These are phyloP conservation scores for Brachyhypopomus occidentalis DNA, from an alignment of 2,113 vertebrate species.

Conservation along the genomic window DNA sequence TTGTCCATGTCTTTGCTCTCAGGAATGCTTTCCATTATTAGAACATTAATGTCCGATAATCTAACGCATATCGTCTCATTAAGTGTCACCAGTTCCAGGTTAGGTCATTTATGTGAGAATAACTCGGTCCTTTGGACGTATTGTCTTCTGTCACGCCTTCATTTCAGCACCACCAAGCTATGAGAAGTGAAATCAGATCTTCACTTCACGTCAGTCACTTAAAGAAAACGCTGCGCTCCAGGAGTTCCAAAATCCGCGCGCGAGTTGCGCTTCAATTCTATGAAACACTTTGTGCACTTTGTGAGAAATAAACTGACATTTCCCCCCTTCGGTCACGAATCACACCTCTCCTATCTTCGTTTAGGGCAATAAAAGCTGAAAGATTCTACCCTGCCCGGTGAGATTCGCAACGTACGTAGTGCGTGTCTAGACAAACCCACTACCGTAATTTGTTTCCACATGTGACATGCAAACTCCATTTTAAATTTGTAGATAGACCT, in stretches of 20 bases:
- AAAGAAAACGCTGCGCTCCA: background rate
- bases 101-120: background rate
- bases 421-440: constrained; percentile 2
- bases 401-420: background rate
- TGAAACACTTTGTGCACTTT: background rate
- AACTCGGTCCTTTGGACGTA: background rate
- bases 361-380: background rate
- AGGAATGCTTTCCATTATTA: constrained; percentile 20
- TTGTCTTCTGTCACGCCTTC: background rate
- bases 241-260: background rate
- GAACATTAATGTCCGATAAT: background rate
- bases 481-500: constrained; percentile 38
- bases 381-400: background rate
- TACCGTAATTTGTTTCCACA: constrained; percentile 11
- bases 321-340: background rate
- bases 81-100: background rate
- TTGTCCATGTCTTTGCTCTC: constrained; percentile 49
- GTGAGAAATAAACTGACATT: background rate
- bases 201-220: constrained; percentile 9
- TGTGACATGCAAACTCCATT: background rate
- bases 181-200: background rate
- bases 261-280: background rate
- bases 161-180: background rate
- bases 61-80: background rate
- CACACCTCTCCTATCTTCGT: background rate